Evolutionary conservation across 2,888 invertebrate genomes (phyloP).

Genomic region (Salpingus planirostris): DNA sequence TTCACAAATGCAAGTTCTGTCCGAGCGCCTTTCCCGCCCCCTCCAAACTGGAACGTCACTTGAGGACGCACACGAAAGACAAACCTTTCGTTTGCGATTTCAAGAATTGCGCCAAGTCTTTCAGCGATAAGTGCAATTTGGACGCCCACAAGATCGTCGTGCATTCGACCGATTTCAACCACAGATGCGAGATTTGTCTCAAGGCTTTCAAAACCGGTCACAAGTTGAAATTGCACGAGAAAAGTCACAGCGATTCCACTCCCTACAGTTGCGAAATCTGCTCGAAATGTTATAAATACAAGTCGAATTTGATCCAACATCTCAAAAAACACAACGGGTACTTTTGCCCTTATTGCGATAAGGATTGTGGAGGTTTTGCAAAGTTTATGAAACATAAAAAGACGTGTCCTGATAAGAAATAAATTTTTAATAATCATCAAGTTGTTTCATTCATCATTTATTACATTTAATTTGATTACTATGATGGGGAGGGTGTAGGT

Average conservation of each 20-base stretch:
- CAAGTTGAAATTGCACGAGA: conserved; percentile 31
- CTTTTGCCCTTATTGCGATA: conserved; percentile 17
- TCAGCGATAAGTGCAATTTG: conserved; percentile 39
- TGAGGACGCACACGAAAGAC: conserved; percentile 37
- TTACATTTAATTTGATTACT: too few species aligned
- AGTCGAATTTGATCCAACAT: conserved; percentile 32
- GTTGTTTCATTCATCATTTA: too few species aligned
- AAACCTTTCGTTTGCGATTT: conserved; percentile 33
- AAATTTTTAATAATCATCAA: too few species aligned
- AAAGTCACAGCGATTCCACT: conserved; percentile 27
- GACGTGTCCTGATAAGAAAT: conserved; percentile 10
- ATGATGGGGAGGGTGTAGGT: too few species aligned
- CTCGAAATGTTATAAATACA: conserved; percentile 34
- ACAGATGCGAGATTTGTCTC: conserved; percentile 30
- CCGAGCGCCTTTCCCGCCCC: conserved; percentile 35
- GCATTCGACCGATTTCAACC: conserved; percentile 31
- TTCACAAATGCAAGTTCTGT: conserved; percentile 35
- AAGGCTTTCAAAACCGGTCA: conserved; percentile 32
- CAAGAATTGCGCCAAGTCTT: conserved; percentile 33
- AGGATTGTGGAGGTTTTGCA: conserved; percentile 15
- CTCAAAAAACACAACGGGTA: conserved; percentile 29
- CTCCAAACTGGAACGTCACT: conserved; percentile 37
- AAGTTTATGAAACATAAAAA: conserved; percentile 17
- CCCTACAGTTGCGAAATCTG: conserved; percentile 32
- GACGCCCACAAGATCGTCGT: conserved; percentile 33